Base-by-base conservation (phyloP, 2,888 invertebrate genomes). In the Harpagoxenus sublaevis region DNA sequence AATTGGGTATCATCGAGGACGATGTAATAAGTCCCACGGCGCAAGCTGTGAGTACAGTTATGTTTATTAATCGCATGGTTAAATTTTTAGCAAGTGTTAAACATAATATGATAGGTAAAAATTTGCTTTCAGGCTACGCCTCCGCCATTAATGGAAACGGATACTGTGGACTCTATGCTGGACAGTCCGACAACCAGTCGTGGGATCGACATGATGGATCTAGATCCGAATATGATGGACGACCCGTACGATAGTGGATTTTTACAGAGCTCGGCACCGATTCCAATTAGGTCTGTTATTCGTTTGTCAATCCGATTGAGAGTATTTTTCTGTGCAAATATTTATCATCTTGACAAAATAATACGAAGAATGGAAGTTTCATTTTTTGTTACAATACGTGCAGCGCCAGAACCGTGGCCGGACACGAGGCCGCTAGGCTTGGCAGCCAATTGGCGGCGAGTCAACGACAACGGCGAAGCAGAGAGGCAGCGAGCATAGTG, bases 371-470 rank as follows among this genome's bases (percentile, higher is more conserved):
- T 28, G 23, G 12, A 23, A 18, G 15, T 48, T 60, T 60, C 8
- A 53, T 23, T 45, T 31, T 23, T 2, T 6, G 15, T 68, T 60
- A 23, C 3, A 3, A 6, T 45, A 35, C 93, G 93, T 85, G 23
- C 39, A 89, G 89, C n/a, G 95, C 95, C 6, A 93, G 95, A 95
- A 98, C 98, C 15, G 98, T 98, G 74, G 97, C 97, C 90, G 98
- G 98, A 0, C 97, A 98, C 93, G 98, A 98, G 95, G 98, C 98
- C 35, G 97, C 97, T 90, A 96, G 97, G 89, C 94, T 98, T 86
- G 97, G 98, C 2, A 97, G 95, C 91, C 88, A 95, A 90, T 79
- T 96, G 92, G 94, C 96, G 91, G 92, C 94, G 12, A 94, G 93
- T 89, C 94, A 95, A 86, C 93, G 96, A 94, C 89, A 95, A 83